Conservation (phyloP, 92 coral and sea anemone genomes). For the Zoanthus solanderi region DNA sequence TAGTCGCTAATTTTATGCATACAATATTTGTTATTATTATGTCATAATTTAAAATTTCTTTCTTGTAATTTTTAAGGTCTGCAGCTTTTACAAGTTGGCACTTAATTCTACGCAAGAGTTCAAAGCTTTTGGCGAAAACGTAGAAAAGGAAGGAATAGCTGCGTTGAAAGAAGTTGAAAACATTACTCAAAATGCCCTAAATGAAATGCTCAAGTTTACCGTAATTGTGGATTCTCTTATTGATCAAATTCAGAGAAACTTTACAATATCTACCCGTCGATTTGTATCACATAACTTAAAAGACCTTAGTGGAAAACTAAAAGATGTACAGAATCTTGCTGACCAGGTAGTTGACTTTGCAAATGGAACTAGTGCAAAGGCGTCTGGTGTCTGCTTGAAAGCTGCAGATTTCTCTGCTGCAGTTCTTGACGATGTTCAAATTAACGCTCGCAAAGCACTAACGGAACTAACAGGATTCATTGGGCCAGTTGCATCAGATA, state of each 20-base stretch:
- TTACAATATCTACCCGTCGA: conserved; percentile 74
- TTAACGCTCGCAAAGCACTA: conserved; percentile 78
- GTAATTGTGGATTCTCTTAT: conserved; percentile 76
- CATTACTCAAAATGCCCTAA: conserved; percentile 76
- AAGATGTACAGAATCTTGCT: conserved; percentile 77
- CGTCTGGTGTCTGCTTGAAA: conserved; percentile 82
- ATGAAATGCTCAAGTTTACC: conserved; percentile 86
- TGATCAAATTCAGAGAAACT: conserved; percentile 75
- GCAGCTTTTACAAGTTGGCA: conserved; percentile 76
- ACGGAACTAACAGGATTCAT: conserved; percentile 74
- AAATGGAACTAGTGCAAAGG: conserved; percentile 80
- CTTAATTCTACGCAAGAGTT: conserved; percentile 80
- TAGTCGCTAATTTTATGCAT: no score
- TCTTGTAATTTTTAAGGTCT: conserved; percentile 44
- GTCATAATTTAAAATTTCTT: no score
- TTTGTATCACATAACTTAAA: conserved; percentile 72
- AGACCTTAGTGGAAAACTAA: conserved; percentile 75
- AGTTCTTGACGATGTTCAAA: conserved; percentile 84
- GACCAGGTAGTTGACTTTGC: conserved; percentile 88
- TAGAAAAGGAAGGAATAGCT: conserved; percentile 77
- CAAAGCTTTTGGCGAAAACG: conserved; percentile 81
- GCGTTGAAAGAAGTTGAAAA: conserved; percentile 74
- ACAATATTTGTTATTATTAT: no score
- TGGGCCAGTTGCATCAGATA: conserved; percentile 77
- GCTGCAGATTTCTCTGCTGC: conserved; percentile 83